Evolutionary conservation across 2,888 invertebrate genomes (phyloP).

Genomic region (Dolichomitus sp.): DNA sequence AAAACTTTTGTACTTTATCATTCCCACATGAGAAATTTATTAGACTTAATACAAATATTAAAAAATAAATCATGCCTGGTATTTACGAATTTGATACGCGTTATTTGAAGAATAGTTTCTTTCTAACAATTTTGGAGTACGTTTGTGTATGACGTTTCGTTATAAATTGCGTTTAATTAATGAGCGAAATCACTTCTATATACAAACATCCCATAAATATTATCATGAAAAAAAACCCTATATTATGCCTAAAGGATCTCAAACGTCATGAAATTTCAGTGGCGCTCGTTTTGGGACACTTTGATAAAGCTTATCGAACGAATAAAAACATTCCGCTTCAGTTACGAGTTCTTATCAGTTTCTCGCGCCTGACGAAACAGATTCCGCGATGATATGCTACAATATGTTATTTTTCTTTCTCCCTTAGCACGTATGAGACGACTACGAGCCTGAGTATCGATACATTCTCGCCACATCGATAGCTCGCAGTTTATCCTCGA

Average conservation of each 20-base stretch:
- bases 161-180: no score
- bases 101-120: no score
- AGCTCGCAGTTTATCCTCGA: conserved; percentile 22
- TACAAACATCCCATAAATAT: no score
- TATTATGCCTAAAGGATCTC: neutral
- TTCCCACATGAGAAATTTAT: no score
- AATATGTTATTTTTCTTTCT: neutral
- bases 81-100: no score
- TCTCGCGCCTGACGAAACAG: neutral
- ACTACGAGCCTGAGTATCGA: conserved; percentile 31
- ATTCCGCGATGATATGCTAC: neutral
- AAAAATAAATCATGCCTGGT: no score
- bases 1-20: no score
- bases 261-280: neutral
- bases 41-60: no score
- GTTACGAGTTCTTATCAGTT: conserved; percentile 22
- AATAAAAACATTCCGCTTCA: conserved; percentile 7
- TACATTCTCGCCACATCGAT: conserved; percentile 21
- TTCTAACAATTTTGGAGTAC: no score
- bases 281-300: neutral
- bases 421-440: neutral
- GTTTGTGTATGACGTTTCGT: no score
- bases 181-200: no score
- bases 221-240: no score
- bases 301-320: conserved; percentile 42